These are phyloP conservation scores for Paratrypauchen microcephalus DNA, from an alignment of 2,797 vertebrate genomes.

Conservation along the genomic window DNA sequence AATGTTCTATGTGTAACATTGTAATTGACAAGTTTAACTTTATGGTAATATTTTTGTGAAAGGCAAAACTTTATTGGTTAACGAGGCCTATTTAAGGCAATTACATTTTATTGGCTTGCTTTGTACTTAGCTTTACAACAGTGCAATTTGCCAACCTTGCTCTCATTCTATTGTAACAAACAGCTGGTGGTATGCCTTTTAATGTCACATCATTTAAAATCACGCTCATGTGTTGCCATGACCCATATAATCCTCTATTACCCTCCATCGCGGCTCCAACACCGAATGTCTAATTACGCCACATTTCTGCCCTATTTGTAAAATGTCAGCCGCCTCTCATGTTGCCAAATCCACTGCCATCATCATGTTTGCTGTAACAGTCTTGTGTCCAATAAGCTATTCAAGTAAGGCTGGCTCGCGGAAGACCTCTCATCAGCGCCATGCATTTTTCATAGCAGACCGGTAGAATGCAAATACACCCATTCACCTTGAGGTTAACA, in stretches of 20 bases:
- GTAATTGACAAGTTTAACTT: background rate
- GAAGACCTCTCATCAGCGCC: constrained; percentile 26
- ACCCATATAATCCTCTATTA: constrained; percentile 29
- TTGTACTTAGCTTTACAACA: constrained; percentile 1
- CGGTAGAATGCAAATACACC: constrained; percentile 44
- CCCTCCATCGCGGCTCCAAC: constrained; percentile 26
- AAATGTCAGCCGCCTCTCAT: constrained; percentile 33
- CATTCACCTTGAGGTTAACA: constrained; percentile 56
- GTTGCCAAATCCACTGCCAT: constrained; percentile 38
- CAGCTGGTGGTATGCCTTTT: background rate
- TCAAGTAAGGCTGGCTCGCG: constrained; percentile 22
- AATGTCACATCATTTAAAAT: constrained; percentile 20
- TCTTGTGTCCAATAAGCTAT: constrained; percentile 37
- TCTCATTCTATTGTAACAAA: background rate
- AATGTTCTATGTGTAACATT: background rate
- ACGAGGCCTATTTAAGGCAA: background rate
- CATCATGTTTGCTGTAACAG: constrained; percentile 38
- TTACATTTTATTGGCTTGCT: background rate
- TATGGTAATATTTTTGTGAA: background rate
- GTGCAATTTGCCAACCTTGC: background rate
- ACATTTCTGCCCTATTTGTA: constrained; percentile 36
- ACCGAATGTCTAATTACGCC: constrained; percentile 31
- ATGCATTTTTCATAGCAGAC: constrained; percentile 41
- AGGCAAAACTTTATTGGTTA: background rate
- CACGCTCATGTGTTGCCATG: constrained; percentile 7